phyloP scores from a whole-genome alignment of 64 coral and sea anemone species.

The Exaiptasia diaphana region DNA sequence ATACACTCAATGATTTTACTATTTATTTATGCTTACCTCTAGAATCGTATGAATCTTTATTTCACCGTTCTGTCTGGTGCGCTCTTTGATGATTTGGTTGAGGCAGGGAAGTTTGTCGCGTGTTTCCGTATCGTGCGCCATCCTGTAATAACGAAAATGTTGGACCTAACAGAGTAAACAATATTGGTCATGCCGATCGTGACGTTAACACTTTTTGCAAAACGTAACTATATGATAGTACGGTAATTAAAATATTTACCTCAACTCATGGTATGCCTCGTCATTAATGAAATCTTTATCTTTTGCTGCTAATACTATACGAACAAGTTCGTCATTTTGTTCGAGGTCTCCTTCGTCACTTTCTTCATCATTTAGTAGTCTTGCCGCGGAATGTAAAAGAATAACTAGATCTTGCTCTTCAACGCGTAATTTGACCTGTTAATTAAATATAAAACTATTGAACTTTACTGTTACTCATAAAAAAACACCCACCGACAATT shows the following conservation, averaged over 20 bases:
- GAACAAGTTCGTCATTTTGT: not conserved
- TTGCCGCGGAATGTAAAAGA: no score
- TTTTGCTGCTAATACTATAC: constrained; percentile 16
- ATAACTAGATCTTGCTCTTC: not conserved
- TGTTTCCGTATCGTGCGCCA: not conserved
- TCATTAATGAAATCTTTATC: constrained; percentile 35
- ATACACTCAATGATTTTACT: no score
- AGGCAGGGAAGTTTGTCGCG: not conserved
- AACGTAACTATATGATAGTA: no score
- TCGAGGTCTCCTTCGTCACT: not conserved
- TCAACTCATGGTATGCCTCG: constrained; percentile 39
- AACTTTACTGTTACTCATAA: no score
- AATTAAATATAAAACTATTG: no score
- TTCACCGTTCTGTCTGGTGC: constrained; percentile 22
- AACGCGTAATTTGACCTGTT: constrained; percentile 14
- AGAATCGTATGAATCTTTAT: constrained; percentile 1
- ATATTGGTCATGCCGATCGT: no score
- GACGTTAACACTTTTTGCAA: no score
- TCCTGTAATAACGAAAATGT: no score
- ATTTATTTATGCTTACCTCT: not conserved
- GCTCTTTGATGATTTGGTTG: not conserved
- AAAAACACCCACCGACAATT: no score
- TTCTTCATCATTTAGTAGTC: not conserved
- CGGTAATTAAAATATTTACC: no score
- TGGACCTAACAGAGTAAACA: no score